Evolutionary conservation across 2,113 vertebrate species (phyloP).

Genomic region (Arothron firmamentum): DNA sequence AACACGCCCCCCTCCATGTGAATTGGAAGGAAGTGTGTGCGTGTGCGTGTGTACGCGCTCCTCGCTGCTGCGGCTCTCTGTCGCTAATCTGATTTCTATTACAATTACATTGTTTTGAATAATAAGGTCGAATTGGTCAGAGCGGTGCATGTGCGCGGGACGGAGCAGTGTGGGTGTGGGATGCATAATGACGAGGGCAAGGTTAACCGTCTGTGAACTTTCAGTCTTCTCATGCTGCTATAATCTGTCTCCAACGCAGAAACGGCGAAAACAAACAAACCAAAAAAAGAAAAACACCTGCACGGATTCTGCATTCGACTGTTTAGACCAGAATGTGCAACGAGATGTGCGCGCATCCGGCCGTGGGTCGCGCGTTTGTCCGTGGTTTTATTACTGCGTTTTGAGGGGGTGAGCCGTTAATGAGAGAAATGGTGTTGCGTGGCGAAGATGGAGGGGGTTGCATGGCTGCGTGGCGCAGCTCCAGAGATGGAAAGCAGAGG

Average conservation of each 20-base stretch:
- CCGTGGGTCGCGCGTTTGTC: slow-evolving; percentile 21
- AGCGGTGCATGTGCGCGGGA: slow-evolving; percentile 16
- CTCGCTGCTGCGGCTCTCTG: slow-evolving; percentile 13
- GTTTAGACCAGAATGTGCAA: slow-evolving; percentile 4
- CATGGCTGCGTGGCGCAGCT: slow-evolving; percentile 62
- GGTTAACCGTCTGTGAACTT: slow-evolving; percentile 51
- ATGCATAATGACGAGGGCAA: slow-evolving; percentile 37
- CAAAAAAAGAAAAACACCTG: not conserved
- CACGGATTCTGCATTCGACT: slow-evolving; percentile 13
- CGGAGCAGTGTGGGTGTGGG: slow-evolving; percentile 37
- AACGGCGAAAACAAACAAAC: not conserved
- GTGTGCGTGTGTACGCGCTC: not conserved
- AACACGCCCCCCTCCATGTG: slow-evolving; percentile 30
- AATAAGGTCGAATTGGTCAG: slow-evolving; percentile 36
- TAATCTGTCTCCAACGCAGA: slow-evolving; percentile 29
- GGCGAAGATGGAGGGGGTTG: slow-evolving; percentile 37
- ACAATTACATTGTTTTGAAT: slow-evolving; percentile 54
- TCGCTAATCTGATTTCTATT: slow-evolving; percentile 55
- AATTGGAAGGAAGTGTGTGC: slow-evolving; percentile 28
- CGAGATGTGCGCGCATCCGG: slow-evolving; percentile 12
- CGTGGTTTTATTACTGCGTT: slow-evolving; percentile 36
- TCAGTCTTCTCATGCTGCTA: slow-evolving; percentile 26
- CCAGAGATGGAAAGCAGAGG: slow-evolving; percentile 70
- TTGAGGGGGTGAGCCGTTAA: slow-evolving; percentile 62
- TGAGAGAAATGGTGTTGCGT: slow-evolving; percentile 64